Evolutionary conservation across 2,797 vertebrate species (phyloP), one percentile per base, ranked within the genome.

Genomic region (Sebastiscus tertius): DNA sequence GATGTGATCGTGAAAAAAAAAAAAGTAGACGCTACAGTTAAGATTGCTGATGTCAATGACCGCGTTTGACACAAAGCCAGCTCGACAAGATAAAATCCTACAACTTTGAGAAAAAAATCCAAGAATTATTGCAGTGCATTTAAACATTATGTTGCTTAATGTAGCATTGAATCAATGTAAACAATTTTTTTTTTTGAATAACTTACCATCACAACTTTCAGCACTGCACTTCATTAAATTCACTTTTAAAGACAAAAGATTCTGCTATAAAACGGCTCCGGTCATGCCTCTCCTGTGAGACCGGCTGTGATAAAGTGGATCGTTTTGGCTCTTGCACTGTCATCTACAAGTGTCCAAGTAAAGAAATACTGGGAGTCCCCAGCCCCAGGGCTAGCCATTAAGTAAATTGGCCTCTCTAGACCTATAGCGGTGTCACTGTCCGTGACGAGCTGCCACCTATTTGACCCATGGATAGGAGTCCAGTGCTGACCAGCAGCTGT

Each of bases 401-500:
- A 95, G 91, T 93, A 94, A 95, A 95, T 93, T 94, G 94, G 93
- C 91, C 94, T 94, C 95, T 85, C 85, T 83, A 94, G 95, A 95
- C 92, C 91, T 92, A 93, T 95, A 92, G 90, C 92, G 90, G 90
- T 94, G 93, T 94, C 94, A 92, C 92, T 92, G 94, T 95, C 92
- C 90, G 81, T 95, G 93, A 95, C 90, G 85, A 92, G 94, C 94
- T 93, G 95, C 93, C 93, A 93, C 92, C 94, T 93, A 94, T 93
- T 94, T 96, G 95, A 96, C 95, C 95, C 91, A 80, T 55, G 88
- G 90, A 94, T 75, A 88, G 89, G 92, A 95, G 94, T 95, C 94
- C 93, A 93, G 93, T 92, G 92, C 93, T 96, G 95, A 95, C 95
- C 95, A 95, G 94, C 95, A 96, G 95, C 95, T 96, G 96, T 93